Base-by-base conservation (phyloP, 2,797 vertebrate genomes). In the Chaunax sp. region DNA sequence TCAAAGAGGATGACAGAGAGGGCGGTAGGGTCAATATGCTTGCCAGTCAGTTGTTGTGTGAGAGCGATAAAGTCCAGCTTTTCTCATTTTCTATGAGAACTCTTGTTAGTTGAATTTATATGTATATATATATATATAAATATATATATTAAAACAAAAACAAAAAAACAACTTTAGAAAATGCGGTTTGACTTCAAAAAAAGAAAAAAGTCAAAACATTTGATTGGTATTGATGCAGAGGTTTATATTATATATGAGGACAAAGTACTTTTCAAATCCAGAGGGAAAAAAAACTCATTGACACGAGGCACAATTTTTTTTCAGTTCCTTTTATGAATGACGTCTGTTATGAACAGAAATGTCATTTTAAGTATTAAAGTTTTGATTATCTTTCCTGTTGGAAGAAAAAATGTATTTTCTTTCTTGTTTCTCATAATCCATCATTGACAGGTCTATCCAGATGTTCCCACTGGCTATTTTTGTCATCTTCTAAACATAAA, bases 121-220 rank as follows among this genome's bases (percentile, higher is more conserved):
- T 94, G 92, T 94, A 93, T 75, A 93, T 91, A 90, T 94, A 92
- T 93, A 93, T 75, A 93, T 92, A 94, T 89, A 93, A 91, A 93
- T 89, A 92, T 90, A 92, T 92, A 91, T 90, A 90, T 86, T 89
- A 91, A 90, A 93, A 89, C 74, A 86, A 88, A 89, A 92, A 84
- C 73, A 70, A 64, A 69, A 62, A 64, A 53, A 60, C 75, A 63
- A 80, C 81, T 81, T 83, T 72, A 88, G 83, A 78, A 87, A 87
- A 88, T 81, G 75, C 83, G 86, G 88, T 93, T 93, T 80, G 70
- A 90, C 82, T 91, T 87, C 0, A 77, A 78, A 86, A 72, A 72
- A 78, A 54, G 19, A 62, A 64, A 73, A 67, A 66, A 86, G 77
- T 89, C 53, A 81, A 81, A 89, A 85, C 70, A 80, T 87, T 89